These are phyloP conservation scores for Euspilapteryx auroguttella DNA, from an alignment of 2,888 invertebrate species.

Conservation along the genomic window DNA sequence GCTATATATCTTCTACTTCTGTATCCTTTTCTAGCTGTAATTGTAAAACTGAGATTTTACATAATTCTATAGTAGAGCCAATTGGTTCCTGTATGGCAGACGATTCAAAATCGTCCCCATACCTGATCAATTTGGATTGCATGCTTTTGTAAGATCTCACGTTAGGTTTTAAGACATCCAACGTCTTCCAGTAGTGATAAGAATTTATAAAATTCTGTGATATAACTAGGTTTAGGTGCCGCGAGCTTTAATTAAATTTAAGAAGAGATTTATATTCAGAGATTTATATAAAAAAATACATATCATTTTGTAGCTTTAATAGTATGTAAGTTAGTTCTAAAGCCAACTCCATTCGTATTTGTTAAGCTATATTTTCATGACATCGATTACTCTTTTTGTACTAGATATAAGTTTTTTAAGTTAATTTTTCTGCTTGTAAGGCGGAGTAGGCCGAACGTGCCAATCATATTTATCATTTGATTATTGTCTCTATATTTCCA, in stretches of 20 bases:
- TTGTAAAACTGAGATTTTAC: too few species aligned
- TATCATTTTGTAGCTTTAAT: constrained; percentile 9
- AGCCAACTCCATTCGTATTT: too few species aligned
- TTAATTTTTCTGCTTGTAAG: constrained; percentile 8
- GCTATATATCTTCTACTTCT: constrained; percentile 8
- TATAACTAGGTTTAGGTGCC: constrained; percentile 12
- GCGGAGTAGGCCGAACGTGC: constrained; percentile 48
- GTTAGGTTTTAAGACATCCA: constrained; percentile 14
- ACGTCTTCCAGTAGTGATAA: constrained; percentile 52
- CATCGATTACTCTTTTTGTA: constrained; percentile 4
- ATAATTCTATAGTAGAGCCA: too few species aligned
- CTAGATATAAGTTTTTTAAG: constrained; percentile 11
- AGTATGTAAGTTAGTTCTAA: neutral
- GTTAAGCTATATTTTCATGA: too few species aligned
- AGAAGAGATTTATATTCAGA: constrained; percentile 5
- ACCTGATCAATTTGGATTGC: too few species aligned
- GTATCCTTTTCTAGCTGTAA: constrained; percentile 4
- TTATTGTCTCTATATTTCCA: too few species aligned
- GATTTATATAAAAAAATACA: neutral
- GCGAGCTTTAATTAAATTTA: constrained; percentile 11
- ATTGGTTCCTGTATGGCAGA: too few species aligned
- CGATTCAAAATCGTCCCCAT: too few species aligned
- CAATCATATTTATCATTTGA: constrained; percentile 22
- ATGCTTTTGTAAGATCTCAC: neutral
- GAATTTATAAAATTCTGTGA: constrained; percentile 38